Evolutionary conservation across 2,113 vertebrate genomes (phyloP), one percentile per base, ranked within the genome.

Genomic region (Hypomesus transpacificus): DNA sequence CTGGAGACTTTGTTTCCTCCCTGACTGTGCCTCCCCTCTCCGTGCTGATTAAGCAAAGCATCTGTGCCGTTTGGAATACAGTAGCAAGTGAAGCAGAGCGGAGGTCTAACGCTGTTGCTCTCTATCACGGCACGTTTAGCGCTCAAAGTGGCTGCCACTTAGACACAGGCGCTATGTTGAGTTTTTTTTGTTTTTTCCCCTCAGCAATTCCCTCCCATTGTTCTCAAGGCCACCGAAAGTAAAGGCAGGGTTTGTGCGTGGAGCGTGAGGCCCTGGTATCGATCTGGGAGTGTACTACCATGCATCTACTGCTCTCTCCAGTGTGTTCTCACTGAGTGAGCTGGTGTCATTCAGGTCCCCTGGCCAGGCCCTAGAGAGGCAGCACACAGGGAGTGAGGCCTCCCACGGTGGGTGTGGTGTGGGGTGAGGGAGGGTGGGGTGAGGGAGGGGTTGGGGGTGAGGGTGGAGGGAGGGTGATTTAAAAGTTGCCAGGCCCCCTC

Each of bases 21-120:
- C 86, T 82, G 82, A 85, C 84, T 87, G 83, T 88, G n/a, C n/a
- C n/a, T 86, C 80, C 7, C 39, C 39, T 9, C 79, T 84, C 82
- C 61, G 78, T 82, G 83, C 89, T 87, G 89, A 86, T 90, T 86
- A 89, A 84, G 86, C 87, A 79, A 83, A n/a, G 85, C 87, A 86
- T 87, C 87, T 84, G 85, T 76, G 80, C 77, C 66, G 85, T 82
- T 86, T 82, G 80, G 80, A 87, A 85, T 83, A 78, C 84, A 85
- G 84, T 74, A 60, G 79, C 71, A 75, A 85, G 83, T 78, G 84
- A 85, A 85, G 83, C 75, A 80, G 72, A 87, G 87, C 85, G 64
- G 75, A 75, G 76, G 81, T 81, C 86, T 85, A 59, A 51, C 14
- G n/a, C 71, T 75, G 65, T 74, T 56, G 60, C 77, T 75, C 71